Percentiles rank a stretch among this genome's conserved stretches.
These are phyloP conservation scores for Limnephilus auricula DNA, from an alignment of 2,888 invertebrate species.

Conservation along the genomic window DNA sequence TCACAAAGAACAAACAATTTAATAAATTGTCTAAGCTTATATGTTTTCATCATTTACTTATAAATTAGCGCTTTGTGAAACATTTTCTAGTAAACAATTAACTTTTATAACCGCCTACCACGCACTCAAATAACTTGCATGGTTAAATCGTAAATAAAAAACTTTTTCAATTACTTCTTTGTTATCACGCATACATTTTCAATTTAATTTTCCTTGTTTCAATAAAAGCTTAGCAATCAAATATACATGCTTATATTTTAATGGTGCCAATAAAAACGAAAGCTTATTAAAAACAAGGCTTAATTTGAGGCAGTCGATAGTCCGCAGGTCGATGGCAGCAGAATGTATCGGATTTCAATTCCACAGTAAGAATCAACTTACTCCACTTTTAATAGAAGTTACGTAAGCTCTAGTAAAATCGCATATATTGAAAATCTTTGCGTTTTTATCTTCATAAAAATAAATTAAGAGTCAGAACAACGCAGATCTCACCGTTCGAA, in stretches of 20 bases:
- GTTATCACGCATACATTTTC: background rate
- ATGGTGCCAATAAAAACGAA: background rate
- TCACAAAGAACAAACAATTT: background rate
- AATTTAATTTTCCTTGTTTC: background rate
- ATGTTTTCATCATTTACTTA: background rate
- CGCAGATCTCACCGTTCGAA: background rate
- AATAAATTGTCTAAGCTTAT: background rate
- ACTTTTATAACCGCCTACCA: background rate
- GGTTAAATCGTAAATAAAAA: background rate
- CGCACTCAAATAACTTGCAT: conserved; percentile 10
- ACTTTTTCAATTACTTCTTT: conserved; percentile 2
- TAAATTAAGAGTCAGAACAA: background rate
- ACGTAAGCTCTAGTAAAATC: background rate
- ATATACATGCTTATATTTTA: background rate
- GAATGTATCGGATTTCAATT: background rate
- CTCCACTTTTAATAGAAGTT: background rate
- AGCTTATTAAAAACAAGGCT: background rate
- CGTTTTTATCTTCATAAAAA: background rate
- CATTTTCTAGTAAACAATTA: background rate
- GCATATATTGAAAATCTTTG: background rate
- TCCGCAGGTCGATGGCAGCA: background rate
- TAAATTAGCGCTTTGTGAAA: background rate
- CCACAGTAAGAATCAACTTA: background rate
- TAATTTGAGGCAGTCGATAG: background rate
- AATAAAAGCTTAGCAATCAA: background rate